Evolutionary conservation across 2,888 invertebrate genomes (phyloP).

Genomic region (Laothoe populi): DNA sequence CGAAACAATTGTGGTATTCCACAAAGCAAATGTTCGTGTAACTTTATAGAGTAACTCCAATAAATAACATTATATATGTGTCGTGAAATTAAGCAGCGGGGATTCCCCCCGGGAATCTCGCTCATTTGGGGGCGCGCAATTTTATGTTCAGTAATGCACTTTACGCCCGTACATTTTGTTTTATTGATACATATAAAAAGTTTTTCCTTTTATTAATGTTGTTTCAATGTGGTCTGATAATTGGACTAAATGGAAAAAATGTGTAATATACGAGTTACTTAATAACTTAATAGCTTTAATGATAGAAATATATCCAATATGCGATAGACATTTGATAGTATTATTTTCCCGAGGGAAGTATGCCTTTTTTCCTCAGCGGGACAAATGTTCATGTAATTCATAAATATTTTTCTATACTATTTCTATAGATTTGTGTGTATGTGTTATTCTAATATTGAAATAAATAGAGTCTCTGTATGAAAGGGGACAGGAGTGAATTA

Average conservation of each 20-base stretch:
- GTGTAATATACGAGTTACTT: conserved; percentile 11
- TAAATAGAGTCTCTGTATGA: no score
- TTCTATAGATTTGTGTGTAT: no score
- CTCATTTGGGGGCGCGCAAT: conserved; percentile 59
- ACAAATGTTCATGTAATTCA: no score
- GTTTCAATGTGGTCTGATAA: neutral
- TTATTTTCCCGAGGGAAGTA: neutral
- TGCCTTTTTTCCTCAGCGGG: no score
- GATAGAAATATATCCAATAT: neutral
- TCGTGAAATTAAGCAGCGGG: conserved; percentile 34
- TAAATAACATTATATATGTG: conserved; percentile 45
- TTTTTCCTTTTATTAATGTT: conserved; percentile 28
- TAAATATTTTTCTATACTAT: no score
- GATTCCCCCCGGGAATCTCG: conserved; percentile 32
- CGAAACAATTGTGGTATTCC: neutral
- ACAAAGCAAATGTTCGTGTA: conserved; percentile 9
- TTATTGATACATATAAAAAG: conserved; percentile 36
- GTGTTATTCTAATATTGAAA: no score
- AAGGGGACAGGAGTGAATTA: no score
- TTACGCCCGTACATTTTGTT: conserved; percentile 47
- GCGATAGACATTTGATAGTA: neutral
- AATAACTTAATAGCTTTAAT: no score
- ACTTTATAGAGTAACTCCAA: conserved; percentile 37
- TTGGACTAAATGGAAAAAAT: conserved; percentile 7
- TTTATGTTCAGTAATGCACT: conserved; percentile 64